These are phyloP conservation scores for Lucilia cuprina DNA, from an alignment of 1,140 invertebrate species.

Conservation along the genomic window DNA sequence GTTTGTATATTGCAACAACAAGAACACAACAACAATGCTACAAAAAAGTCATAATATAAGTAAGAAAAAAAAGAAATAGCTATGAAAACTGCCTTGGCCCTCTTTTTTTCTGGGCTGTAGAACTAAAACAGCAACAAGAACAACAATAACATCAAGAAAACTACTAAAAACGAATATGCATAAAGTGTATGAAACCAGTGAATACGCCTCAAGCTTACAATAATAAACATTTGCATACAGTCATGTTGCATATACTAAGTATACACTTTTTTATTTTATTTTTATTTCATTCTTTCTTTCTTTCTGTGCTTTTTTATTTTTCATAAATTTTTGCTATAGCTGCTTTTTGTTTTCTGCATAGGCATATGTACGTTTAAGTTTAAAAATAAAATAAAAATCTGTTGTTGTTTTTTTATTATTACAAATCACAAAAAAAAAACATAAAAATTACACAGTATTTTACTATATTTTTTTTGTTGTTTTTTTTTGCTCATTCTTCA, in stretches of 20 bases:
- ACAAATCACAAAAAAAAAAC: too few species aligned
- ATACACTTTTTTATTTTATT: not conserved
- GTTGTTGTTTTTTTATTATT: too few species aligned
- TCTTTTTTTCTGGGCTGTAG: slow-evolving; percentile 9
- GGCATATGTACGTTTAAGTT: not conserved
- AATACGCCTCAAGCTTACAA: slow-evolving; percentile 29
- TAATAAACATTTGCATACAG: slow-evolving; percentile 31
- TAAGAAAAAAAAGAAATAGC: slow-evolving; percentile 1
- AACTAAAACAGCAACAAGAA: not conserved
- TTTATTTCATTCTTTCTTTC: too few species aligned
- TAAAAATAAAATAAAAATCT: not conserved
- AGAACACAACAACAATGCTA: not conserved
- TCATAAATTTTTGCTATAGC: not conserved
- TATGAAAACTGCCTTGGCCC: slow-evolving; percentile 27
- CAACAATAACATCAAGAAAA: not conserved
- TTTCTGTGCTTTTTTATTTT: not conserved
- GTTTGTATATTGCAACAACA: not conserved
- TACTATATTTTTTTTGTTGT: not conserved
- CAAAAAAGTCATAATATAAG: not conserved
- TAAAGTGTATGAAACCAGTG: slow-evolving; percentile 28
- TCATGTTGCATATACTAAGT: not conserved
- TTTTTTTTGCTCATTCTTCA: not conserved
- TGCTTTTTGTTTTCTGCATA: not conserved
- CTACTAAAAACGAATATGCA: slow-evolving; percentile 11
- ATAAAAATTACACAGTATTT: too few species aligned